Evolutionary conservation across 2,113 vertebrate genomes (phyloP).

Genomic region (Quiscalus mexicanus): DNA sequence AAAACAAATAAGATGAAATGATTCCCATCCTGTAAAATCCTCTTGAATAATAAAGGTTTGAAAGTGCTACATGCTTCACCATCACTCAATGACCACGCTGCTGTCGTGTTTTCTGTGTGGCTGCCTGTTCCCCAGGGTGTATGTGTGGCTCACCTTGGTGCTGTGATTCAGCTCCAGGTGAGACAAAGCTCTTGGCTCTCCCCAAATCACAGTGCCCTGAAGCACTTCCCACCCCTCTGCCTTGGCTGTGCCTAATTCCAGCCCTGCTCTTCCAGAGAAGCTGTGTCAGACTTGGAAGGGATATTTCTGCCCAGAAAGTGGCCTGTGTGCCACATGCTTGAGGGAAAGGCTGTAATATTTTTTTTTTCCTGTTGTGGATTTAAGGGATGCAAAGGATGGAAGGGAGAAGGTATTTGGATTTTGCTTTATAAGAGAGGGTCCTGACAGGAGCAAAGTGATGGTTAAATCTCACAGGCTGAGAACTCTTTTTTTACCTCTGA

Average conservation of each 20-base stretch:
- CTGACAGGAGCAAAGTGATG: conserved; percentile 46
- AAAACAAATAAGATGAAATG: not conserved
- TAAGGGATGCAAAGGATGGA: not conserved
- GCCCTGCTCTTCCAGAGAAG: conserved; percentile 9
- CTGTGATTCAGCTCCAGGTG: not conserved
- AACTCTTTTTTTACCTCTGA: conserved; percentile 71
- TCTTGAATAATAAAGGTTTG: conserved; percentile 68
- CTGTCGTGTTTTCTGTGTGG: conserved; percentile 61
- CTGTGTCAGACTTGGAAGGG: not conserved
- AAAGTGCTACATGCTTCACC: conserved; percentile 71
- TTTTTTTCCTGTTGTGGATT: not conserved
- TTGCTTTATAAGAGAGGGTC: not conserved
- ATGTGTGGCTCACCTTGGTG: not conserved
- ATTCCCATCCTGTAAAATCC: conserved; percentile 8
- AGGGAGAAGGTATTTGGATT: conserved; percentile 33
- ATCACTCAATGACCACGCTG: conserved; percentile 28
- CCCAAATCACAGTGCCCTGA: not conserved
- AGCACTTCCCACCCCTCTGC: not conserved
- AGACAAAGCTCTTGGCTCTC: not conserved
- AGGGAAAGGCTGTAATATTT: not conserved
- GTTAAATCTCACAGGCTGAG: conserved; percentile 85
- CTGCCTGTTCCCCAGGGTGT: not conserved
- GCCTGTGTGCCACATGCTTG: rapidly evolving
- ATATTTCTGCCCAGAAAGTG: conserved; percentile 19
- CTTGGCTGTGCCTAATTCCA: not conserved